phyloP scores from a whole-genome alignment of 2,797 vertebrate species.

The Hirundo rustica region DNA sequence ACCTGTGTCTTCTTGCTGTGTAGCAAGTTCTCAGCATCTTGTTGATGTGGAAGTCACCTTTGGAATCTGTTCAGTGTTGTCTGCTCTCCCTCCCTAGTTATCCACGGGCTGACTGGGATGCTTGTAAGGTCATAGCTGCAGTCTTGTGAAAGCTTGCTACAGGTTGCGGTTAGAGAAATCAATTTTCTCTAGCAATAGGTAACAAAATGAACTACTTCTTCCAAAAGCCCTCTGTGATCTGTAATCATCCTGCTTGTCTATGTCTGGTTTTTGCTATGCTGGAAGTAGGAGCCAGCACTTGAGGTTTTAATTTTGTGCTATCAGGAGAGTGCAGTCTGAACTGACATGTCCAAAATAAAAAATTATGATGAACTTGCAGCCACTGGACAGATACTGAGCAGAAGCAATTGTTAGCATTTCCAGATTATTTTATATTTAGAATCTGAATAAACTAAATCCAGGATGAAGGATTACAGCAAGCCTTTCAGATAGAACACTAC shows the following conservation, averaged over 20 bases:
- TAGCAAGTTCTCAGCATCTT: not conserved
- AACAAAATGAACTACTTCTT: not conserved
- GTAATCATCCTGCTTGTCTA: not conserved
- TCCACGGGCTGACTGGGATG: not conserved
- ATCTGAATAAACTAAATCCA: conserved; percentile 25
- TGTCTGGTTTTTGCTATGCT: not conserved
- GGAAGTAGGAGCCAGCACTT: not conserved
- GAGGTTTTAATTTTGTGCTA: conserved; percentile 21
- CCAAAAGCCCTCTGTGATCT: not conserved
- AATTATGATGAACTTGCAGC: not conserved
- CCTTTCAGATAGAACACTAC: not conserved
- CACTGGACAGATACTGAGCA: not conserved
- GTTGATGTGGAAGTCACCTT: not conserved
- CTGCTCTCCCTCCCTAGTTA: not conserved
- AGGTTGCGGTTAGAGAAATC: not conserved
- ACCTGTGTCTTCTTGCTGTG: not conserved
- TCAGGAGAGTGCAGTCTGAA: not conserved
- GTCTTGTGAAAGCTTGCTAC: not conserved
- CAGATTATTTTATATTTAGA: conserved; percentile 37
- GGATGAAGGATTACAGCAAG: conserved; percentile 6
- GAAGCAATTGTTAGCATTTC: not conserved
- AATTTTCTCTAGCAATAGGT: not conserved
- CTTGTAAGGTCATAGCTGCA: not conserved
- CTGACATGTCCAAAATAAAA: not conserved
- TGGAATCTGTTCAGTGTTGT: not conserved